Conservation (phyloP, 2,113 vertebrate genomes). For the Rhinopomastus cyanomelas region DNA sequence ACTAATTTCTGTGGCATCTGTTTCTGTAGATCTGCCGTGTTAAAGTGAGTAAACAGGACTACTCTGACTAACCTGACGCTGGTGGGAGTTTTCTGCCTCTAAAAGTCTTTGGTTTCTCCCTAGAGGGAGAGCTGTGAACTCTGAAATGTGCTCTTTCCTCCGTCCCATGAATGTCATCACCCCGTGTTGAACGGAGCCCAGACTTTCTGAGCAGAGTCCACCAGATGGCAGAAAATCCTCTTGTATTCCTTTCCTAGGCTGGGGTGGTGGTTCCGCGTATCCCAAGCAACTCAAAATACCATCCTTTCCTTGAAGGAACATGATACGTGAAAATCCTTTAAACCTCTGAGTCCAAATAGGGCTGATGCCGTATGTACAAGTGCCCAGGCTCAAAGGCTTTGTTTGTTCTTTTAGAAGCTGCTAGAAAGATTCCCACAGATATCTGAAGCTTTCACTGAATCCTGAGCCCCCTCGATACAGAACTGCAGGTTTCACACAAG, state of each 20-base stretch:
- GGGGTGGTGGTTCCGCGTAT: not conserved
- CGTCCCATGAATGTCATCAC: not conserved
- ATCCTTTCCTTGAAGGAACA: not conserved
- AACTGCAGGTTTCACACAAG: not conserved
- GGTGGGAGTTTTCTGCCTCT: not conserved
- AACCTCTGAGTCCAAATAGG: not conserved
- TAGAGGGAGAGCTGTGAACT: not conserved
- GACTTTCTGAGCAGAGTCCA: not conserved
- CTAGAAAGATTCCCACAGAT: not conserved
- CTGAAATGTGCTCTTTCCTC: not conserved
- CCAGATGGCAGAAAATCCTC: conserved; percentile 57
- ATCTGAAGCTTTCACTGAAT: not conserved
- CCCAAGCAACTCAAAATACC: not conserved
- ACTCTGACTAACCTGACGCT: not conserved
- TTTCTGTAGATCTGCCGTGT: not conserved
- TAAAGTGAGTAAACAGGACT: too few species aligned
- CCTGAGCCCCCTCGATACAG: not conserved
- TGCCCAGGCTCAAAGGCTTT: not conserved
- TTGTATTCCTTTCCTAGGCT: not conserved
- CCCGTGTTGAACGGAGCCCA: not conserved
- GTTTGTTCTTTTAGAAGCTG: not conserved
- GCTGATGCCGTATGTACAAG: not conserved
- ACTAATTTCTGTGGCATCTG: not conserved
- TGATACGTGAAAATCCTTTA: not conserved
- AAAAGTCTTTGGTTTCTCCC: not conserved